Conservation (phyloP, 2,888 invertebrate genomes). For the Tipula confusa region DNA sequence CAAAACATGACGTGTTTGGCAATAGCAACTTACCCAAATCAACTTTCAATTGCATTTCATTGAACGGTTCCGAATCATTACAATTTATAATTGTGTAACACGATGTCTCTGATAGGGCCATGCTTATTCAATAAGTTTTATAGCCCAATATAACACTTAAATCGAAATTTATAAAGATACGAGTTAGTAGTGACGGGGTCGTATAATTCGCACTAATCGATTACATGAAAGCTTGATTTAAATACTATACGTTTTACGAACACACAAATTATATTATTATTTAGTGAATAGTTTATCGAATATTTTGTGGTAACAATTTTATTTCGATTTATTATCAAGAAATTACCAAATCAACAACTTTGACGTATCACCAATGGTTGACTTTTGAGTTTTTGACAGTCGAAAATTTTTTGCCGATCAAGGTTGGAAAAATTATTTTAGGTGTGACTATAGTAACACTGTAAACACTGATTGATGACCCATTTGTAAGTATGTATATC, state of each 20-base stretch:
- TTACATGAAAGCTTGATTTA: neutral
- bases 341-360: slow-evolving; percentile 27
- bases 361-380: neutral
- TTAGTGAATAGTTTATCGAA: neutral
- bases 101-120: slow-evolving; percentile 79
- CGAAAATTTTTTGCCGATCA: neutral
- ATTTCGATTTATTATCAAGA: neutral
- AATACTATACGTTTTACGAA: neutral
- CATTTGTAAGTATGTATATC: too few relatives aligned
- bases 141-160: neutral
- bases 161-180: neutral
- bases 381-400: neutral
- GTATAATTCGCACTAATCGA: neutral
- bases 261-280: neutral
- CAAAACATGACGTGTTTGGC: neutral
- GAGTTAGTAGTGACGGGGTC: neutral
- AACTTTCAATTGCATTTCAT: slow-evolving; percentile 90
- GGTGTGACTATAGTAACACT: too few relatives aligned
- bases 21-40: slow-evolving; percentile 68
- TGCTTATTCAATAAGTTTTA: slow-evolving; percentile 43
- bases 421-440: neutral
- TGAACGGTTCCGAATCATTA: slow-evolving; percentile 88
- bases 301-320: neutral
- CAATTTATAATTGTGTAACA: slow-evolving; percentile 97
- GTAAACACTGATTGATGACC: too few relatives aligned